Evolutionary conservation across 2,113 vertebrate species (phyloP).

Genomic region (Neogobius melanostomus): DNA sequence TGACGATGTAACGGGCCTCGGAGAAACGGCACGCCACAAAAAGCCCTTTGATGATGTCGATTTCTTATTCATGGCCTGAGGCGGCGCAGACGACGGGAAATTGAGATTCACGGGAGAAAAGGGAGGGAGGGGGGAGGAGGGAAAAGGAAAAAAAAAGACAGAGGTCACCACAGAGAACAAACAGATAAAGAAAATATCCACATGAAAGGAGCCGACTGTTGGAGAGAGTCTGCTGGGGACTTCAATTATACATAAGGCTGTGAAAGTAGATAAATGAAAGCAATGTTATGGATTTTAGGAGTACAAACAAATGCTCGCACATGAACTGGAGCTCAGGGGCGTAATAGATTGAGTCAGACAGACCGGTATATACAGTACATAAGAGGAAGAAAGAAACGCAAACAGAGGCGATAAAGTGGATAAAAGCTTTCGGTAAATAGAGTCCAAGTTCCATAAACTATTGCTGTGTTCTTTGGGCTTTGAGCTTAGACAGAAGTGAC

Average conservation of each 20-base stretch:
- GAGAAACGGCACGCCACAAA: slow-evolving; percentile 90
- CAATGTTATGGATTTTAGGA: neutral
- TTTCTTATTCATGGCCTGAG: slow-evolving; percentile 89
- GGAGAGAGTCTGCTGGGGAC: neutral
- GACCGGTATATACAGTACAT: no score
- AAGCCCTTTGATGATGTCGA: slow-evolving; percentile 89
- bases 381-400: no score
- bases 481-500: no score
- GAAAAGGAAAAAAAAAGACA: slow-evolving; percentile 48
- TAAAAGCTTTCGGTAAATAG: no score
- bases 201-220: slow-evolving; percentile 46
- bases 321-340: no score
- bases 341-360: no score
- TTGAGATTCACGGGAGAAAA: slow-evolving; percentile 63
- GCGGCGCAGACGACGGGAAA: slow-evolving; percentile 35
- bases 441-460: no score
- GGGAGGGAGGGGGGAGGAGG: slow-evolving; percentile 36
- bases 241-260: no score
- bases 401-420: no score
- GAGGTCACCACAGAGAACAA: slow-evolving; percentile 54
- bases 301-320: no score
- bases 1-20: slow-evolving; percentile 87
- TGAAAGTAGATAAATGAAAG: slow-evolving; percentile 25
- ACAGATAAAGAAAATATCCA: slow-evolving; percentile 13
- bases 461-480: no score